Evolutionary conservation across 2,113 vertebrate species (phyloP).

Genomic region (Labeo rohita): DNA sequence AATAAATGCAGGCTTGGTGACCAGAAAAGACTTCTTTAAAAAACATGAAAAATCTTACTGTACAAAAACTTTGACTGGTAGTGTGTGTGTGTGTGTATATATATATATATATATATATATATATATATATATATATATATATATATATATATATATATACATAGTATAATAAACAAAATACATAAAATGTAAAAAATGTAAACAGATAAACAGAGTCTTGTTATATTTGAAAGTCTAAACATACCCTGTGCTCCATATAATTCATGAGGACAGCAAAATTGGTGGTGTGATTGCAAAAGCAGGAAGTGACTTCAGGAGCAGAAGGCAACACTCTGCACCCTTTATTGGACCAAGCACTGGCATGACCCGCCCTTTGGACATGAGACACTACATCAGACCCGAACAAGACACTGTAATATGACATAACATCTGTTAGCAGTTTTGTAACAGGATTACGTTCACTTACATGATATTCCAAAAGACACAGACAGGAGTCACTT

Average conservation of each 20-base stretch:
- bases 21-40: no score
- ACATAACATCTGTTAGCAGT: neutral
- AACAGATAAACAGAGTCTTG: neutral
- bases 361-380: conserved; percentile 59
- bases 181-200: no score
- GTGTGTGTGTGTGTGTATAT: no score
- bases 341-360: conserved; percentile 75
- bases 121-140: no score
- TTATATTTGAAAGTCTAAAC: neutral
- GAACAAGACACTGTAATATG: neutral
- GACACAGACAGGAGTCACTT: conserved; percentile 69
- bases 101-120: no score
- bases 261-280: conserved; percentile 83
- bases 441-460: conserved; percentile 22
- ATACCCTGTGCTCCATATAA: conserved; percentile 74
- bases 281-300: conserved; percentile 81
- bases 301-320: conserved; percentile 67
- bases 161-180: no score
- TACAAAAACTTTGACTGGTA: no score
- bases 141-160: no score
- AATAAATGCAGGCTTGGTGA: no score
- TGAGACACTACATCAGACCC: conserved; percentile 38
- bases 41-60: no score
- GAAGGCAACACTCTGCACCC: conserved; percentile 72
- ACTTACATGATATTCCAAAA: conserved; percentile 82